Evolutionary conservation across 64 coral and sea anemone genomes (phyloP), one percentile per base, ranked within the genome.

Genomic region (Cladopsammia gracilis): DNA sequence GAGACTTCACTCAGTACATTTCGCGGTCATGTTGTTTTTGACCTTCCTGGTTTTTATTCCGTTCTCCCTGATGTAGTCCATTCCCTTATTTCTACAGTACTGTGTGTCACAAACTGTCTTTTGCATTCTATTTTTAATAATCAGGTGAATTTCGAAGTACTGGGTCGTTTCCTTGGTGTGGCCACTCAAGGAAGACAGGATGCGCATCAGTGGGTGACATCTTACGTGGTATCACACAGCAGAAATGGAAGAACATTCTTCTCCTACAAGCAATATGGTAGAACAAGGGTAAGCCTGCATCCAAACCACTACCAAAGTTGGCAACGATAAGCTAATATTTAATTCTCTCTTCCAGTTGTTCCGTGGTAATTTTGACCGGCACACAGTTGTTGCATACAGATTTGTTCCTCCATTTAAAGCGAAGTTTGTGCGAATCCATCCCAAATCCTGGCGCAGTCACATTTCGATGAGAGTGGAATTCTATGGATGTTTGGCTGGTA

Each of bases 181-280:
- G 90, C 94, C n/a, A 98, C 97, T 2, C 97, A 98, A 74, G 97
- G 97, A 73, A 76, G 94, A 58, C 89, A 95, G 49, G 94, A 95
- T 7, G 78, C 87, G 0, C 44, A 93, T 43, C 94, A 96, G 73
- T 98, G 97, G 97, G 97, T 98, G 34, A 92, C 68, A 4, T 75
- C 84, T 10, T 99, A 99, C 42, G 77, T 68, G n/a, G 25, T 99
- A 0, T 71, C 75, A 10, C 94, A 94, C 56, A 99, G 98, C 56
- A 86, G 88, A 15, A 86, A 99, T 79, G 94, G 98, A 42, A 48
- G 89, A 7, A 89, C 51, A 16, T 99, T 96, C 68, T 76, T 92
- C 48, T 45, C 91, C 15, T 99, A 99, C 62, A 87, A 62, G 42
- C 91, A 99, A 53, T 78, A 91, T 66, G 78, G 91, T 62, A 58